These are phyloP conservation scores for Ceyx cyanopectus DNA, from an alignment of 2,113 vertebrate species.

Conservation along the genomic window DNA sequence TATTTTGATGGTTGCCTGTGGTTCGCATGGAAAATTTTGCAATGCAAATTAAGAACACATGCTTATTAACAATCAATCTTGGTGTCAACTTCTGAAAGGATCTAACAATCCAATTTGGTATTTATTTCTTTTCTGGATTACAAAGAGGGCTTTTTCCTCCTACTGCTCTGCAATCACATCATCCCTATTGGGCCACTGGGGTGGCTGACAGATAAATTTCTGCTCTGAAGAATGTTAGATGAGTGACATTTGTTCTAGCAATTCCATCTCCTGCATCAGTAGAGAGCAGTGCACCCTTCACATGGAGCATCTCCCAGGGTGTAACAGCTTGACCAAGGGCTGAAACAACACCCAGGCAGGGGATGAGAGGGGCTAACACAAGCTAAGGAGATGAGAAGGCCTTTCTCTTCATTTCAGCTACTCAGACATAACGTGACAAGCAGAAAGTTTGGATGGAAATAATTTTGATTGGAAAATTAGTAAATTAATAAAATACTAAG, in stretches of 20 bases:
- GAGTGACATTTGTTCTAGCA: constrained; percentile 15
- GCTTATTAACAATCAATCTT: constrained; percentile 47
- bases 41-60: constrained; percentile 31
- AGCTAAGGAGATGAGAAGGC: background rate
- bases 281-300: background rate
- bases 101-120: constrained; percentile 2
- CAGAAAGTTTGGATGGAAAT: background rate
- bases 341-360: background rate
- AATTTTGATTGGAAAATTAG: background rate
- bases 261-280: background rate
- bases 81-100: constrained; percentile 31
- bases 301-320: background rate
- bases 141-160: background rate
- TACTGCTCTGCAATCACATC: background rate
- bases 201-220: background rate
- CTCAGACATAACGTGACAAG: background rate
- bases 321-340: constrained; percentile 5
- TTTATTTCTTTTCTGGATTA: constrained; percentile 9
- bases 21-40: background rate
- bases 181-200: background rate
- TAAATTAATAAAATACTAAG: too few species aligned
- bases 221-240: constrained; percentile 7
- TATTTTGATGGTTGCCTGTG: constrained; percentile 13
- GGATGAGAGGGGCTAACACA: background rate
- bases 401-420: background rate